These are phyloP conservation scores for Cyanoliseus patagonus DNA, from an alignment of 2,113 vertebrate species.

Conservation along the genomic window DNA sequence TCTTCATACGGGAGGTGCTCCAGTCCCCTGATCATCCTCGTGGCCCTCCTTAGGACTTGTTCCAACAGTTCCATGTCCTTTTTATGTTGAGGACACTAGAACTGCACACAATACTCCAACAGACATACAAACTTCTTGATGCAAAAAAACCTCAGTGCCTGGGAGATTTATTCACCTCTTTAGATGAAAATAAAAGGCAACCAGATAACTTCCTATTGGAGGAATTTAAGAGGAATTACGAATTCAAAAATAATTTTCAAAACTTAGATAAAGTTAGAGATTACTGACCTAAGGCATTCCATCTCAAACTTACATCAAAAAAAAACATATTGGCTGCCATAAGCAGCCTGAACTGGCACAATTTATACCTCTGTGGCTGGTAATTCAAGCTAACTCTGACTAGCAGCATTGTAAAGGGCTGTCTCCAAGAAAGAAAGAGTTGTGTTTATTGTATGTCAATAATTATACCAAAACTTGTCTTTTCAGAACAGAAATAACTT, in stretches of 20 bases:
- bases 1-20: no score
- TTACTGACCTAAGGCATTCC: background rate
- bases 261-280: background rate
- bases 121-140: background rate
- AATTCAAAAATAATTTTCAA: background rate
- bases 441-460: background rate
- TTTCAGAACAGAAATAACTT: background rate
- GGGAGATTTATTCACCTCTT: background rate
- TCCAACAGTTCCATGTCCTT: no score
- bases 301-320: background rate
- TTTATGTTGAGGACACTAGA: no score
- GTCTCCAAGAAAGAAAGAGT: background rate
- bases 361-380: background rate
- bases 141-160: background rate
- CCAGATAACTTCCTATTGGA: background rate
- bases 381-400: background rate
- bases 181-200: background rate
- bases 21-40: no score
- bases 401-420: background rate
- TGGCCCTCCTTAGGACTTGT: no score
- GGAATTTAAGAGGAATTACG: background rate
- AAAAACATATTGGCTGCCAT: background rate
- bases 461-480: background rate
- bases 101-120: background rate
- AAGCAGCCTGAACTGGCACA: background rate